Base-by-base conservation (phyloP, 2,797 vertebrate genomes). In the Eurystomus glaucurus region DNA sequence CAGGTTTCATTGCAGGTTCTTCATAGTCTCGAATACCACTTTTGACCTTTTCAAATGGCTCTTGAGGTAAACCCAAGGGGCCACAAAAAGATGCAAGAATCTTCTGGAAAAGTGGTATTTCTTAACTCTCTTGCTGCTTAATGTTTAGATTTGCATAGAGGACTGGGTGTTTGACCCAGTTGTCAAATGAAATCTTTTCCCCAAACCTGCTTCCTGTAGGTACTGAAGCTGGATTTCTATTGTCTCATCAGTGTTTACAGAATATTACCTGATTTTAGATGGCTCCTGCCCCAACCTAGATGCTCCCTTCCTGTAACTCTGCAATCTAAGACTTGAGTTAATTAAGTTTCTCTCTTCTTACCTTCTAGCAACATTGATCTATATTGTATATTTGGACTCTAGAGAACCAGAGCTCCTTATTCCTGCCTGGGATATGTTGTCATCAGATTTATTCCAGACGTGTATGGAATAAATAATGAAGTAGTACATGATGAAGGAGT, bases 371-470 rank as follows among this genome's bases (percentile, higher is more conserved):
- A 82, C 60, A 92, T 91, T 95, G 89, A 96, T 98, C 96, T 94
- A 10, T 92, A 68, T 70, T 91, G 91, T 91, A 64, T 95, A 88
- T 94, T 96, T 95, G 87, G 78, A 72, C 93, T 96, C 93, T 37
- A 74, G 94, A 97, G 96, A 96, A 97, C 91, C 80, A 89, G 91
- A 95, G 80, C 85, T 97, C 93, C 97, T 96, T 97, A 88, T 93
- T 98, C 86, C 96, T 89, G 3, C 69, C 87, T 96, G 90, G 78
- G 95, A 75, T 91, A 66, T 33, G 20, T 78, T 91, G 83, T 95
- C 48, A 37, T 91, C 88, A 77, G 94, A 85, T 91, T 95, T 85
- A 57, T 96, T 97, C 96, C 75, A 4, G 58, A 71, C 15, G 2
- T 87, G 92, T 85, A 52, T 77, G 58, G 88, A 72, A 64, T 90